Base-by-base conservation (phyloP, 1,140 invertebrate species). In the Achroia grisella region DNA sequence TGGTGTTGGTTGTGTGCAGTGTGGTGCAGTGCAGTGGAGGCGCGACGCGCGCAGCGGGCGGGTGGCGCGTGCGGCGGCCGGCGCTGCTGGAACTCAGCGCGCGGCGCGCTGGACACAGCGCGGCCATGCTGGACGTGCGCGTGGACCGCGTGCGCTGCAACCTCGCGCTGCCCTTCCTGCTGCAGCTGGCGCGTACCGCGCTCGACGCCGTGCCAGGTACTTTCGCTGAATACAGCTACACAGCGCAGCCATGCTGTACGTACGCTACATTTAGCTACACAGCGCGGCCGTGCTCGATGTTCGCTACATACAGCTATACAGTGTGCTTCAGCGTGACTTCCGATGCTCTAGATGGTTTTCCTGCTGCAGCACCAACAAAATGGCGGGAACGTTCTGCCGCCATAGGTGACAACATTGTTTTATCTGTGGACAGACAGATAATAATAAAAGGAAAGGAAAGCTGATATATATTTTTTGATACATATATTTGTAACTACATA, bases 141-240 rank as follows among this genome's bases (percentile, higher is more conserved):
- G 88, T 94, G 10, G 93, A 94, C 59, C 88, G 92, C 39, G 89
- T 92, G 2, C 83, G 91, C 37, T 62, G 94, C n/a, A 93, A 93
- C 69, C 69, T 95, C 1, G 91, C 92, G 1, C 87, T 93, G 14
- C 89, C 92, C 10, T 94, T 94, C 77, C 74, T 93, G 8, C 83
- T 92, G 50, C 89, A 91, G 30, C 63, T 95, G 13, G 87, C 88
- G 0, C 80, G 90, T 12, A 93, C 93, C 59, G 76, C 94, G 41
- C 65, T 92, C 3, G 91, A 93, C 48, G 90, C 90, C 5, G 71
- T 93, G 53, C 91, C 91, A 5, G 87, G 85, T 54, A 81, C 88
- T 30, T 61, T 42, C 8, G 11, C 6, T 34, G 1, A 32, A n/a
- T n/a, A n/a, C n/a, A n/a, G n/a, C n/a, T n/a, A n/a, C n/a, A 8